Evolutionary conservation across 2,888 invertebrate species (phyloP).

Genomic region (Melanostoma scalare): DNA sequence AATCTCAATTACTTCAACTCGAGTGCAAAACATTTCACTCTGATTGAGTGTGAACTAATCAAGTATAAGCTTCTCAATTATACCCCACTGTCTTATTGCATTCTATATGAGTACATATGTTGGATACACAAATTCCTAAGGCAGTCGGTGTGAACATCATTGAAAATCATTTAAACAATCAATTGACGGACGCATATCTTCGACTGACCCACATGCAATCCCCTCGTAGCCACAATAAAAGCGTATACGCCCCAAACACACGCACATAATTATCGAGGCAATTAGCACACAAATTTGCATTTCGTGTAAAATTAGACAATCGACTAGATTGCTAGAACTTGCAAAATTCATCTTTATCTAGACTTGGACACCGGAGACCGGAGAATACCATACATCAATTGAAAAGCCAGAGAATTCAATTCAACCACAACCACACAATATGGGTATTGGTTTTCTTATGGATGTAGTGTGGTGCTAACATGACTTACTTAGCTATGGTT

Average conservation of each 20-base stretch:
- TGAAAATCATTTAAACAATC: constrained; percentile 65
- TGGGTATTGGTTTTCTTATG: neutral
- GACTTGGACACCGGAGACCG: constrained; percentile 27
- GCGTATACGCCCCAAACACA: constrained; percentile 28
- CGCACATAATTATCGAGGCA: constrained; percentile 65
- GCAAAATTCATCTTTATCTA: constrained; percentile 46
- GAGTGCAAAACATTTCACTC: constrained; percentile 35
- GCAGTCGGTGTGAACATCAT: constrained; percentile 45
- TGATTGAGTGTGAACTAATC: constrained; percentile 59
- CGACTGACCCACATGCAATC: constrained; percentile 60
- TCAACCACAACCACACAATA: constrained; percentile 35
- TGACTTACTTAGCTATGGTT: neutral
- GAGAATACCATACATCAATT: constrained; percentile 38
- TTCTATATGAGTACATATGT: neutral
- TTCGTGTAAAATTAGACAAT: constrained; percentile 69
- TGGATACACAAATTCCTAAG: constrained; percentile 12
- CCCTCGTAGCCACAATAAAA: neutral
- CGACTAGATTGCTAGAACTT: constrained; percentile 28
- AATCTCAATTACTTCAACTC: constrained; percentile 38
- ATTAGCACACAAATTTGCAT: constrained; percentile 70
- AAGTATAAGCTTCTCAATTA: constrained; percentile 9
- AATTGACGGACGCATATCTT: constrained; percentile 56
- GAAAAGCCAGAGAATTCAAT: constrained; percentile 38
- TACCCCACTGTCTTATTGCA: neutral
- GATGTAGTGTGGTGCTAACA: constrained; percentile 35